These are phyloP conservation scores for Tetramorium alpestre DNA, from an alignment of 1,140 invertebrate species.

Conservation along the genomic window DNA sequence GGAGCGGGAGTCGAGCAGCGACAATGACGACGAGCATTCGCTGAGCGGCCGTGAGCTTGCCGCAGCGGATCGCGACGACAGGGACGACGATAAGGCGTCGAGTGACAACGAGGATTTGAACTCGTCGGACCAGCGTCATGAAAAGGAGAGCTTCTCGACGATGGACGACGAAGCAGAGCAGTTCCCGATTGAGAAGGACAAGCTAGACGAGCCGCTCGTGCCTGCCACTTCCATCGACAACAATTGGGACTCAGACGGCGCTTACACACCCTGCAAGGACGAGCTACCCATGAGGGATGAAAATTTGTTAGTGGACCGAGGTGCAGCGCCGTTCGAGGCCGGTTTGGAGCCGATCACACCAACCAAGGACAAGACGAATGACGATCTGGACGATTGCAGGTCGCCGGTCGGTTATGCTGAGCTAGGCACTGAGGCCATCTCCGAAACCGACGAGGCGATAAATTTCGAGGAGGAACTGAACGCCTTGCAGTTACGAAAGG, in stretches of 20 bases:
- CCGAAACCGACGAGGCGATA: slow-evolving; percentile 82
- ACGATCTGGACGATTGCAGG: slow-evolving; percentile 81
- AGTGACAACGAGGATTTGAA: slow-evolving; percentile 60
- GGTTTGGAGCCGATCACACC: slow-evolving; percentile 82
- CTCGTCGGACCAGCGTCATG: slow-evolving; percentile 51
- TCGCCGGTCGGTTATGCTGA: slow-evolving; percentile 82
- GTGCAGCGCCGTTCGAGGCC: slow-evolving; percentile 56
- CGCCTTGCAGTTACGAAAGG: slow-evolving; percentile 60
- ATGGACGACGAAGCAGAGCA: slow-evolving; percentile 69
- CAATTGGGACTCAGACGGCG: slow-evolving; percentile 83
- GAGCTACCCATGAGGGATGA: slow-evolving; percentile 79
- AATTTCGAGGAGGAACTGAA: slow-evolving; percentile 83
- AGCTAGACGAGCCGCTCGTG: slow-evolving; percentile 12
- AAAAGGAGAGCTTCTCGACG: slow-evolving; percentile 66
- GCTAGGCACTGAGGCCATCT: slow-evolving; percentile 83
- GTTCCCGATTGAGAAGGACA: slow-evolving; percentile 73
- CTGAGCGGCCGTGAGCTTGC: neutral
- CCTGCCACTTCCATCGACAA: neutral
- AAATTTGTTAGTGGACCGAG: slow-evolving; percentile 43
- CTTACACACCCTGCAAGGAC: slow-evolving; percentile 83
- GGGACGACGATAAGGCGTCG: slow-evolving; percentile 44
- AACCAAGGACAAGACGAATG: slow-evolving; percentile 78
- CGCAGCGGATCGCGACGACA: neutral
- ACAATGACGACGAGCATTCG: neutral
- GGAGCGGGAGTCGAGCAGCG: slow-evolving; percentile 5